Base-by-base conservation (phyloP, 2,888 invertebrate genomes). In the Anorthoa munda region DNA sequence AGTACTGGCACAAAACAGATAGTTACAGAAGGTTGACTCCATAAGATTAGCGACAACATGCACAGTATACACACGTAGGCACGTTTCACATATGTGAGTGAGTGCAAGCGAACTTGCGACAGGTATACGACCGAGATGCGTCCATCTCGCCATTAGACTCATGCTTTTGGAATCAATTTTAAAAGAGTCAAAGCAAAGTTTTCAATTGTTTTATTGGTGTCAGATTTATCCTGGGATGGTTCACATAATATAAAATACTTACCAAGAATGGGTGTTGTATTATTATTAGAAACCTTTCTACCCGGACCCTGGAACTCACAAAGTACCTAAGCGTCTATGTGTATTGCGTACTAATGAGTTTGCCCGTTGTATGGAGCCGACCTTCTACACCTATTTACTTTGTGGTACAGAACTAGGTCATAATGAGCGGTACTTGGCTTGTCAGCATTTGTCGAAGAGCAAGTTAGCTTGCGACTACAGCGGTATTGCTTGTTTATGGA, bases 361-460 rank as follows among this genome's bases (percentile, higher is more conserved):
- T 39, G 7, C 3, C 39, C 58, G 5, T 13, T 7, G n/a, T 59
- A 39, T n/a, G 13, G 7, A 60, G 4, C 9, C 15, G 4, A 60
- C 45, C 60, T 60, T 21, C 60, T 60, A 45, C 7, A 13, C 15
- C 9, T 21, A 45, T 45, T 45, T 45, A 60, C 17, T 15, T 60
- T 45, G 21, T 60, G 23, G 18, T 50, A 50, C 73, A 55, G 56
- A 88, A 83, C 82, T 90, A 66, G 90, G 89, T 88, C 89, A 81
- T 79, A 79, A 84, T 84, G 78, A 89, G 86, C 74, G 77, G 80
- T 83, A 72, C 86, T 87, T 70, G 82, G 69, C 72, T 56, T 72
- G 87, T 85, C 84, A 87, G 86, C 85, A 82, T 85, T 88, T 82
- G 79, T 73, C 72, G 51, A 65, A 72, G 64, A 70, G 65, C 64